Conservation (phyloP, 2,888 invertebrate genomes). For the Tipula unca region DNA sequence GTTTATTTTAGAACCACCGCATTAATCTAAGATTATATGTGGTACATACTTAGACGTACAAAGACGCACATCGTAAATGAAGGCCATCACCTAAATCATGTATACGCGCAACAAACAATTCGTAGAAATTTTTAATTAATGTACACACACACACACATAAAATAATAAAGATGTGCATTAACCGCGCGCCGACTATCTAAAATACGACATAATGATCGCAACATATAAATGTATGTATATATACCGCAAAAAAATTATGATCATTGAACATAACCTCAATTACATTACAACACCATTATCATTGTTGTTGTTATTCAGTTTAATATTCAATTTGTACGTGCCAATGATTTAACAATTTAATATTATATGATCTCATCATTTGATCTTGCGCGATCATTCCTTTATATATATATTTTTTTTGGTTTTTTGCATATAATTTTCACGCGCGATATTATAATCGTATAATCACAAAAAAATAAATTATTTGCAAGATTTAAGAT, state of each 20-base stretch:
- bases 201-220: neutral
- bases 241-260: neutral
- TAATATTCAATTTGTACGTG: conserved; percentile 14
- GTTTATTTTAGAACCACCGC: no score
- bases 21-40: no score
- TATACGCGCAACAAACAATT: neutral
- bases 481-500: neutral
- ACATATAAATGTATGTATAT: no score
- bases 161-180: neutral
- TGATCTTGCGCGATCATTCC: conserved; percentile 14
- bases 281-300: neutral
- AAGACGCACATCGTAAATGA: neutral
- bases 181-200: neutral
- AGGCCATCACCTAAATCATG: neutral
- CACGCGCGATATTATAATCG: conserved; percentile 1
- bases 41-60: neutral
- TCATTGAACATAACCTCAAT: conserved; percentile 14
- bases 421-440: neutral
- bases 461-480: neutral
- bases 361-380: conserved; percentile 14
- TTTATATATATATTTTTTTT: neutral
- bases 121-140: neutral
- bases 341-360: conserved; percentile 14
- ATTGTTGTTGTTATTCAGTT: neutral
- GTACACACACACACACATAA: neutral